Base-by-base conservation (phyloP, 2,797 vertebrate genomes). In the Esox masquinongy region DNA sequence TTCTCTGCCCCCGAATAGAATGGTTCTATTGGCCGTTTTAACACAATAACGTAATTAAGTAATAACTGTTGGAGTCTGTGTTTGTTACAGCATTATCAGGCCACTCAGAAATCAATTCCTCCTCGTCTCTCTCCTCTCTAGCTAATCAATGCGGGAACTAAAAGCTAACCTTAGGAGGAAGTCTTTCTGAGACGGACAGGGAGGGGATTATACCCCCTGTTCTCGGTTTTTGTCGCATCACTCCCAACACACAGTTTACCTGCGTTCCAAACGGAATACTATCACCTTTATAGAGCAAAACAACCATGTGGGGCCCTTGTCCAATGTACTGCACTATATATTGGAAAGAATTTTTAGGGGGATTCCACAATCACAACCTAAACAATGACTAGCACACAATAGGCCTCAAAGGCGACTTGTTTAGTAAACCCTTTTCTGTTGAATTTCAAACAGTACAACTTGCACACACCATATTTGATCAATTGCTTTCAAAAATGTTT, bases 371-470 rank as follows among this genome's bases (percentile, higher is more conserved):
- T 8, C 7, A 29, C 14, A 26, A 49, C 31, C 16, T 29, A 19
- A 67, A 50, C 47, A 24, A 51, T 16, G 16, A 50, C 3, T 8
- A 43, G 36, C 69, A 76, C 16, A 34, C 22, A 74, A 70, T 70
- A 61, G 36, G 68, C 47, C 29, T 70, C 61, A 47, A 39, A 76
- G 73, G 67, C 26, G 72, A 19, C 49, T 19, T 16, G 61, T 61
- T 56, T 68, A 76, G 80, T 76, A 71, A 82, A 78, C 67, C 9
- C 63, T 76, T 77, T 59, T 70, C 64, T 70, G 70, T 77, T 72
- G 66, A 72, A 49, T 9, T 66, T 51, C 68, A 68, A 78, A 76
- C 43, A 22, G 74, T 74, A 67, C 64, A 34, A 19, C 19, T 84
- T 76, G 74, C 68, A 78, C 73, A 59, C 34, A 15, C 17, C 49